These are phyloP conservation scores for Drosophila multiciliata DNA, from an alignment of 2,888 invertebrate species.

Conservation along the genomic window DNA sequence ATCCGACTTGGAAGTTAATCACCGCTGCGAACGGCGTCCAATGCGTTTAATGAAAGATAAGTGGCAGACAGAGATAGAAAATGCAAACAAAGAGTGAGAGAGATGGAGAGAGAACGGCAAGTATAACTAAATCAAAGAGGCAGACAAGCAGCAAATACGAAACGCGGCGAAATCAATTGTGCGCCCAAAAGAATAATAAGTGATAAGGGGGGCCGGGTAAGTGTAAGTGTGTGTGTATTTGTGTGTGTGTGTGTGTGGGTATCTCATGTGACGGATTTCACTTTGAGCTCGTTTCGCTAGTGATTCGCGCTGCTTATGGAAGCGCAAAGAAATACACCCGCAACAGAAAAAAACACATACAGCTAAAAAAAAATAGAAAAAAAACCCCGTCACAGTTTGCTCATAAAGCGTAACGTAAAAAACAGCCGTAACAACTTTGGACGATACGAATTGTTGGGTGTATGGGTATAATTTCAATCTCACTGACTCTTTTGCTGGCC, in stretches of 20 bases:
- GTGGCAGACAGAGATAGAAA: constrained; percentile 15
- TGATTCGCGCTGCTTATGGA: constrained; percentile 69
- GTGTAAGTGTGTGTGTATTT: background rate
- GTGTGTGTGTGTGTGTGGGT: background rate
- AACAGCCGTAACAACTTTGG: constrained; percentile 12
- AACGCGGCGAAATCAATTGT: constrained; percentile 72
- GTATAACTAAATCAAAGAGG: constrained; percentile 44
- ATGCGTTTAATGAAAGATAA: constrained; percentile 60
- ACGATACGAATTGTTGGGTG: constrained; percentile 29
- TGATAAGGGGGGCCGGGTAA: constrained; percentile 3
- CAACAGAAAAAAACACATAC: constrained; percentile 25
- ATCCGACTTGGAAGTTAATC: constrained; percentile 61
- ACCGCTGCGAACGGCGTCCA: constrained; percentile 48
- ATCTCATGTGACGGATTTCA: constrained; percentile 19
- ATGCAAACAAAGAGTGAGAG: background rate
- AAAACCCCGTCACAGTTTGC: constrained; percentile 41
- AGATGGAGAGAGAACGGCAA: constrained; percentile 7
- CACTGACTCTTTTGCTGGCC: constrained; percentile 39
- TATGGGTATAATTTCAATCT: constrained; percentile 41
- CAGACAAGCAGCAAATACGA: constrained; percentile 57
- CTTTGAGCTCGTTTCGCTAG: constrained; percentile 54
- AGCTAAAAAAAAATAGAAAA: constrained; percentile 14
- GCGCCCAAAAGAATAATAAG: constrained; percentile 46
- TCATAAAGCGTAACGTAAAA: constrained; percentile 64
- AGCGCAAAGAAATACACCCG: constrained; percentile 79